These are phyloP conservation scores for Drosophila ezoana DNA, from an alignment of 2,888 invertebrate genomes.

Conservation along the genomic window DNA sequence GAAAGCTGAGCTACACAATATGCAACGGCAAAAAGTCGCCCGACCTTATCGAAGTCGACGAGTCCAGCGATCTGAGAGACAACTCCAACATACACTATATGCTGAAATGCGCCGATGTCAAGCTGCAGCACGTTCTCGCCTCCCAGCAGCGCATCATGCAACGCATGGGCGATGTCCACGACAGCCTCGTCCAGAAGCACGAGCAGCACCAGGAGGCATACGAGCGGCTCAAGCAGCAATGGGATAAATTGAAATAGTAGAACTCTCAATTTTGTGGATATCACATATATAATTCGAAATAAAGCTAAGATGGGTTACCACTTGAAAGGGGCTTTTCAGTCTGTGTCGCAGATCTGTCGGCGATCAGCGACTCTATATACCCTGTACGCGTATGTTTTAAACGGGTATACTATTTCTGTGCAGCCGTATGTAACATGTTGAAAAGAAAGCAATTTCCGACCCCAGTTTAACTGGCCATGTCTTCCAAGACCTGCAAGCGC, in stretches of 20 bases:
- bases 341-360: too few species aligned
- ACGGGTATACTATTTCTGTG: too few species aligned
- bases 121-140: conserved; percentile 31
- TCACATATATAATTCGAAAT: background rate
- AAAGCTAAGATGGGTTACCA: too few species aligned
- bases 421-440: too few species aligned
- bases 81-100: background rate
- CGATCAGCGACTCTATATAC: too few species aligned
- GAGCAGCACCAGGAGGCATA: background rate
- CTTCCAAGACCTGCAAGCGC: too few species aligned
- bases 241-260: background rate
- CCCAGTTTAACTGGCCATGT: too few species aligned
- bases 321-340: too few species aligned
- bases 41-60: conserved; percentile 13
- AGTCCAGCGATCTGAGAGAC: background rate
- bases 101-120: conserved; percentile 1
- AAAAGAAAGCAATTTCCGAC: too few species aligned
- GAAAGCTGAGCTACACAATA: conserved; percentile 27
- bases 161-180: background rate
- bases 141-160: conserved; percentile 33
- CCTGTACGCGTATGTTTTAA: too few species aligned
- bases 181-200: conserved; percentile 2
- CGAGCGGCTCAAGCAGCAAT: background rate
- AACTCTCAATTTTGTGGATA: background rate
- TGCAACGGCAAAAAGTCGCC: conserved; percentile 31